Evolutionary conservation across 2,888 invertebrate species (phyloP).

Genomic region (Bibio marci): DNA sequence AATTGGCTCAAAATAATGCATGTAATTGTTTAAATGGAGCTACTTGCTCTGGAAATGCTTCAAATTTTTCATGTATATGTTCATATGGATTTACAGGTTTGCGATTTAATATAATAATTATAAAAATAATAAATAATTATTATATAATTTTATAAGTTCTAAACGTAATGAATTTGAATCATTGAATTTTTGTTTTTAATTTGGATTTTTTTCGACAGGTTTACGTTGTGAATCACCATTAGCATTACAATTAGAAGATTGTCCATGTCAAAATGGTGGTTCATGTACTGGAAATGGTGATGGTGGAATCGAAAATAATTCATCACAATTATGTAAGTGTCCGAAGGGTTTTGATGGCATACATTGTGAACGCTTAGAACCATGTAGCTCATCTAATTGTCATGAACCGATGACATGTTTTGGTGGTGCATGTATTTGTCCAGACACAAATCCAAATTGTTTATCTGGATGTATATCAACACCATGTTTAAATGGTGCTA

Average conservation of each 20-base stretch:
- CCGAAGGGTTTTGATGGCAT: conserved; percentile 23
- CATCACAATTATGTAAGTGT: conserved; percentile 26
- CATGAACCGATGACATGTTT: conserved; percentile 26
- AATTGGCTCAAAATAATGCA: conserved; percentile 28
- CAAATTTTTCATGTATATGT: conserved; percentile 55
- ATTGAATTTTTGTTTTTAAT: too few species aligned
- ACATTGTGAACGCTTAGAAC: conserved; percentile 24
- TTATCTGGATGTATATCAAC: conserved; percentile 31
- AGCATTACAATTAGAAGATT: conserved; percentile 16
- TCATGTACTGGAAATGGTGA: conserved; percentile 15
- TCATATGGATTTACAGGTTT: conserved; percentile 47
- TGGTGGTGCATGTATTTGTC: conserved; percentile 26
- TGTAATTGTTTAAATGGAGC: conserved; percentile 52
- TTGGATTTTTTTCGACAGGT: too few species aligned
- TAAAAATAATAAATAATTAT: neutral
- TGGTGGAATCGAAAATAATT: conserved; percentile 26
- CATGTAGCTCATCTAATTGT: conserved; percentile 21
- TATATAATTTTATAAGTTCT: too few species aligned
- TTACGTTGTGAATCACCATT: conserved; percentile 20
- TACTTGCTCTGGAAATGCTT: conserved; percentile 38
- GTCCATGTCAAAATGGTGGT: conserved; percentile 26
- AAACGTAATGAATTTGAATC: too few species aligned
- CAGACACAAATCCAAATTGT: conserved; percentile 26
- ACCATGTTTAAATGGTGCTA: conserved; percentile 47
- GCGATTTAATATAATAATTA: conserved; percentile 12